Conservation (phyloP, 2,113 vertebrate genomes). For the Plotosus lineatus region DNA sequence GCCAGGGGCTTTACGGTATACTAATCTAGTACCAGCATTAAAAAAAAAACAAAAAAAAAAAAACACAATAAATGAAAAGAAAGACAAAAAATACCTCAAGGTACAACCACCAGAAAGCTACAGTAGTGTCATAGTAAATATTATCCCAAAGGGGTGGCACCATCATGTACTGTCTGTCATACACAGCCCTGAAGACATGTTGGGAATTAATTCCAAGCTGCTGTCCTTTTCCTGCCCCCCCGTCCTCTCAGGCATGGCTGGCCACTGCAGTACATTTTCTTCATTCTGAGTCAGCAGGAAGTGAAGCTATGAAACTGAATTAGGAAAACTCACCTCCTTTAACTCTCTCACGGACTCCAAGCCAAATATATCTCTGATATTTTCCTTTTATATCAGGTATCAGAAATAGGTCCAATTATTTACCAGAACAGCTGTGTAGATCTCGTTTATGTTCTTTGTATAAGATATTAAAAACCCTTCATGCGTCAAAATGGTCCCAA, state of each 20-base stretch:
- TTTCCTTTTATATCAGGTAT: slow-evolving; percentile 54
- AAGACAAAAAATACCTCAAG: background rate
- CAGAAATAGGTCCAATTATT: slow-evolving; percentile 55
- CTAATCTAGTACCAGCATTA: slow-evolving; percentile 53
- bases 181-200: background rate
- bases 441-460: slow-evolving; percentile 49
- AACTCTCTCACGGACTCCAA: slow-evolving; percentile 50
- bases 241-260: slow-evolving; percentile 51
- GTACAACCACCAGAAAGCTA: background rate
- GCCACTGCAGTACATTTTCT: slow-evolving; percentile 63
- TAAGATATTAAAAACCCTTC: background rate
- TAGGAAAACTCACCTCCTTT: slow-evolving; percentile 53
- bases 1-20: slow-evolving; percentile 55
- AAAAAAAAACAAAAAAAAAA: slow-evolving; percentile 28
- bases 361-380: slow-evolving; percentile 53
- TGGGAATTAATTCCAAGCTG: slow-evolving; percentile 28
- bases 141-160: background rate
- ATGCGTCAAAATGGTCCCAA: background rate
- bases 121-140: background rate
- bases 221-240: slow-evolving; percentile 35
- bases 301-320: slow-evolving; percentile 63
- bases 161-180: background rate
- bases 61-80: slow-evolving; percentile 45
- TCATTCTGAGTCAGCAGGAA: slow-evolving; percentile 67
- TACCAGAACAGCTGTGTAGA: slow-evolving; percentile 53